Conservation (phyloP, 2,797 vertebrate species). For the Tragelaphus oryx region DNA sequence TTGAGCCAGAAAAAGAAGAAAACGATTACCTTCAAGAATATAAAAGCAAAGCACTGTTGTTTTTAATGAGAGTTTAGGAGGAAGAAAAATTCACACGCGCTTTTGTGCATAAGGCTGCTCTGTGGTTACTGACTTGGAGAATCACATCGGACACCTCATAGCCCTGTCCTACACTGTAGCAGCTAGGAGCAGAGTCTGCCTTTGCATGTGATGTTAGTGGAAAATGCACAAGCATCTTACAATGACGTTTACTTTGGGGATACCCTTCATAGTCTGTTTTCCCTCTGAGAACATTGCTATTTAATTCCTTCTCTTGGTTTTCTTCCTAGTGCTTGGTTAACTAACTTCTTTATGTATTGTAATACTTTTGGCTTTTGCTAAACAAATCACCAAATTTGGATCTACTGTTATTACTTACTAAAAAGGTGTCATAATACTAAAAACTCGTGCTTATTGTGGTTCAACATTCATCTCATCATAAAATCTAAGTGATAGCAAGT, state of each 20-base stretch:
- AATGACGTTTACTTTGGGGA: background rate
- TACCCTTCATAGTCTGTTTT: background rate
- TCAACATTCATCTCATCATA: background rate
- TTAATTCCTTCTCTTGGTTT: background rate
- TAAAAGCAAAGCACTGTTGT: conserved; percentile 13
- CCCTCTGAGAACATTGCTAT: background rate
- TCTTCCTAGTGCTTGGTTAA: background rate
- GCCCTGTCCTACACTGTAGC: background rate
- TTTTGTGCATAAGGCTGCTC: background rate
- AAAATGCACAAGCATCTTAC: background rate
- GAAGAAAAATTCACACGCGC: background rate
- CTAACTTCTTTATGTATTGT: background rate
- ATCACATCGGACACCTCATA: background rate
- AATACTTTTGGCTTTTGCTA: background rate
- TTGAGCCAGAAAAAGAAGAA: background rate
- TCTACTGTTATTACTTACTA: background rate
- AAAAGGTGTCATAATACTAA: background rate
- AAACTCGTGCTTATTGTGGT: background rate
- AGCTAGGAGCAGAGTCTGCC: background rate
- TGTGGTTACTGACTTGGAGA: background rate
- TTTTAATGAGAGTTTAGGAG: conserved; percentile 21
- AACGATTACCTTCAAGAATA: background rate
- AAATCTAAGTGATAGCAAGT: conserved; percentile 51
- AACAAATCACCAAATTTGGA: background rate
- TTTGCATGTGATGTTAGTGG: background rate